Evolutionary conservation across 2,888 invertebrate genomes (phyloP).

Genomic region (Melinaea marsaeus): DNA sequence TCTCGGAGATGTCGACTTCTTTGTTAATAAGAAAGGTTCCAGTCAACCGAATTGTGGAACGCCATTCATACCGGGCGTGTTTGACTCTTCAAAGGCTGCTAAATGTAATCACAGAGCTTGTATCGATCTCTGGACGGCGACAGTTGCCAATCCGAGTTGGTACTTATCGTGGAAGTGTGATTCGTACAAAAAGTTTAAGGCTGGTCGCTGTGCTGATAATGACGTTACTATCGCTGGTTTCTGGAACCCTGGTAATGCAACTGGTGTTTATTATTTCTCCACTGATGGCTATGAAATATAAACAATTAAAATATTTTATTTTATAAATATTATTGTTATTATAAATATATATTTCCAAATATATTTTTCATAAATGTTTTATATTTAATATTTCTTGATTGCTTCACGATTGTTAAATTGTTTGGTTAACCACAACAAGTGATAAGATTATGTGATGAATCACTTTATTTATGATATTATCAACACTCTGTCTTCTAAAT

Average conservation of each 20-base stretch:
- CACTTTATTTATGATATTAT: too few relatives aligned
- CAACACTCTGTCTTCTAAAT: too few relatives aligned
- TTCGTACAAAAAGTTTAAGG: constrained; percentile 52
- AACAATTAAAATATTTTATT: constrained; percentile 10
- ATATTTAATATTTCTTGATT: too few relatives aligned
- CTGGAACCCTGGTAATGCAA: constrained; percentile 62
- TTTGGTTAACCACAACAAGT: too few relatives aligned
- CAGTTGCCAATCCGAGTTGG: constrained; percentile 52
- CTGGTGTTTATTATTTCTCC: constrained; percentile 61
- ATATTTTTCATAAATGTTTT: too few relatives aligned
- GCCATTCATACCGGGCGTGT: constrained; percentile 55
- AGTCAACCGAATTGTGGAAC: constrained; percentile 76
- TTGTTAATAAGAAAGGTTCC: constrained; percentile 77
- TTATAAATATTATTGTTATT: background rate
- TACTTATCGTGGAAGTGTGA: constrained; percentile 60
- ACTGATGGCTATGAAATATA: constrained; percentile 49
- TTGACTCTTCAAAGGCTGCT: constrained; percentile 60
- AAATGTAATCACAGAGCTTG: constrained; percentile 64
- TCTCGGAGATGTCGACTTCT: constrained; percentile 77
- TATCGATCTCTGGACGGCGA: constrained; percentile 57
- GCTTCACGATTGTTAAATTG: too few relatives aligned
- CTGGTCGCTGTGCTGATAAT: constrained; percentile 48
- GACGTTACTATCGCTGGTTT: constrained; percentile 57
- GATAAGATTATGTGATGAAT: too few relatives aligned
- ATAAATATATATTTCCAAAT: too few relatives aligned